phyloP scores from a whole-genome alignment of 2,888 invertebrate species.

The Macaria notata region DNA sequence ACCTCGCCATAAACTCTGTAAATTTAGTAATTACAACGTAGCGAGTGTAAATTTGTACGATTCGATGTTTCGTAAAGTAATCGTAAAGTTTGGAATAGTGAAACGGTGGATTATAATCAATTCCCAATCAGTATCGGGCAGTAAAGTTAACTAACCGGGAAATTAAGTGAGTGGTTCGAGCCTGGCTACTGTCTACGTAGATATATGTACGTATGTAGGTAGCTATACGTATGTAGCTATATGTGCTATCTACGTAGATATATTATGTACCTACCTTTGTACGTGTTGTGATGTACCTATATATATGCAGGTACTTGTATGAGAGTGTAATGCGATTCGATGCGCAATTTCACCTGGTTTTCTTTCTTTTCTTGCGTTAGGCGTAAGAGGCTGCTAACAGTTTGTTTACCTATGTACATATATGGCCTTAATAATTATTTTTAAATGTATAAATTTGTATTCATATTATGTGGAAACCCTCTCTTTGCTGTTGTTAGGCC shows the following conservation, averaged over 20 bases:
- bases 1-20: background rate
- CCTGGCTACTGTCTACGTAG: conserved; percentile 43
- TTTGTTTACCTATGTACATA: too few relatives aligned
- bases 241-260: conserved; percentile 39
- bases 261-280: background rate
- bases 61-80: conserved; percentile 70
- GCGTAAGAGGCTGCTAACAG: too few relatives aligned
- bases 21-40: conserved; percentile 70
- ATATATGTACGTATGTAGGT: conserved; percentile 5
- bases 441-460: too few relatives aligned
- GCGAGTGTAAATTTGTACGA: conserved; percentile 77
- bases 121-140: conserved; percentile 73
- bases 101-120: conserved; percentile 77
- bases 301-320: background rate
- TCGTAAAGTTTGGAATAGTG: conserved; percentile 65
- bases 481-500: too few relatives aligned
- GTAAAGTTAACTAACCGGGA: conserved; percentile 81
- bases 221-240: background rate
- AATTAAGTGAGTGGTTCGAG: conserved; percentile 64
- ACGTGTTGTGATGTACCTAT: background rate
- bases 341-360: too few relatives aligned
- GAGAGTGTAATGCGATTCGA: too few relatives aligned
- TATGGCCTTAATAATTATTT: too few relatives aligned
- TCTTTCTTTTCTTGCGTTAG: too few relatives aligned
- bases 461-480: too few relatives aligned